A percentile compares a stretch with the other conserved stretches of the same genome.
Conservation (phyloP, 2,113 vertebrate species). For the Actenoides lindsayi region DNA sequence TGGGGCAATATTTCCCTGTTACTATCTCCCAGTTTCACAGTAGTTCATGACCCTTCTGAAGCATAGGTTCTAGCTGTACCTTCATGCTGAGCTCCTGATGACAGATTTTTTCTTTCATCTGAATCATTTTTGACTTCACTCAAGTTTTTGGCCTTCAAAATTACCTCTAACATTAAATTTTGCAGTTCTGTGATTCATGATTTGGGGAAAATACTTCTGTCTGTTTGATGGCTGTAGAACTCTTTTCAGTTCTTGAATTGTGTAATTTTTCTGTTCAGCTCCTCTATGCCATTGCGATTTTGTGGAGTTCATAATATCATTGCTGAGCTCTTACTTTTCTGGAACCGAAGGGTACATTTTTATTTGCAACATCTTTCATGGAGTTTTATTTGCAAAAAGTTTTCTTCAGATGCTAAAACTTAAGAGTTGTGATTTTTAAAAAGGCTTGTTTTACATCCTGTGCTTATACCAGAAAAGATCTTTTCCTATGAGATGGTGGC, state of each 20-base stretch:
- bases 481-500: background rate
- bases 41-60: background rate
- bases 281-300: background rate
- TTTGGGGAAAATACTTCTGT: background rate
- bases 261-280: background rate
- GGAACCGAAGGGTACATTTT: background rate
- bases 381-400: background rate
- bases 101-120: background rate
- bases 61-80: background rate
- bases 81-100: background rate
- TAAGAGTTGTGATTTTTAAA: background rate
- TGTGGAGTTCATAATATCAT: background rate
- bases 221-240: background rate
- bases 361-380: background rate
- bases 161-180: background rate
- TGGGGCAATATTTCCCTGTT: background rate
- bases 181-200: background rate
- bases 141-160: background rate
- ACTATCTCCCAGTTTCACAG: background rate
- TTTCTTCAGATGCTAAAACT: background rate
- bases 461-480: background rate
- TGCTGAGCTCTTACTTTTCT: background rate
- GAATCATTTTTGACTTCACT: background rate
- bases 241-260: background rate
- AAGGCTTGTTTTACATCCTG: background rate